phyloP scores from a whole-genome alignment of 1,140 invertebrate genomes.

The Mesaphorura yosii region DNA sequence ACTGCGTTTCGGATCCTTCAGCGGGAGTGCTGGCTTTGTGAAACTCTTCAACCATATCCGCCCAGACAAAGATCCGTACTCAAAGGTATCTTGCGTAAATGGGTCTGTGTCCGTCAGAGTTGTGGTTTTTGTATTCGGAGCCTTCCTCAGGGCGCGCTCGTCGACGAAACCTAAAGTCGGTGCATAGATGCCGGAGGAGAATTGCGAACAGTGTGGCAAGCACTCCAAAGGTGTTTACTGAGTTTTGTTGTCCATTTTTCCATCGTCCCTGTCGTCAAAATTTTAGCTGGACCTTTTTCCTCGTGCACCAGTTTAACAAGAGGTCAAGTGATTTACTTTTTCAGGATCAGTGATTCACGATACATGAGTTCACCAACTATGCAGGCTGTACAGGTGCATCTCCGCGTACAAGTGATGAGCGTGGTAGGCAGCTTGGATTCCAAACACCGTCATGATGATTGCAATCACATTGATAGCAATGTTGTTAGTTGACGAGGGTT shows the following conservation, averaged over 20 bases:
- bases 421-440: slow-evolving; percentile 1
- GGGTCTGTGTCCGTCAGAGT: background rate
- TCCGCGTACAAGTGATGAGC: slow-evolving; percentile 5
- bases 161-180: background rate
- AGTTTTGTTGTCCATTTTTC: background rate
- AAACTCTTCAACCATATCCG: background rate
- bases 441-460: background rate
- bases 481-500: background rate
- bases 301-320: background rate
- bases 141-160: background rate
- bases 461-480: background rate
- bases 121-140: background rate
- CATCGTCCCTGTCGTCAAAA: background rate
- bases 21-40: background rate
- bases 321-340: background rate
- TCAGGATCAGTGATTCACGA: background rate
- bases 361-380: slow-evolving; percentile 3
- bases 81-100: background rate
- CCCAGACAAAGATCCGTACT: background rate
- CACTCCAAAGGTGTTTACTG: background rate
- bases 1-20: background rate
- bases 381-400: slow-evolving; percentile 4
- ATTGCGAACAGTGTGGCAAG: background rate
- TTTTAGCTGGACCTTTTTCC: background rate
- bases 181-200: background rate